These are phyloP conservation scores for Campoletis sonorensis DNA, from an alignment of 1,140 invertebrate genomes.

Conservation along the genomic window DNA sequence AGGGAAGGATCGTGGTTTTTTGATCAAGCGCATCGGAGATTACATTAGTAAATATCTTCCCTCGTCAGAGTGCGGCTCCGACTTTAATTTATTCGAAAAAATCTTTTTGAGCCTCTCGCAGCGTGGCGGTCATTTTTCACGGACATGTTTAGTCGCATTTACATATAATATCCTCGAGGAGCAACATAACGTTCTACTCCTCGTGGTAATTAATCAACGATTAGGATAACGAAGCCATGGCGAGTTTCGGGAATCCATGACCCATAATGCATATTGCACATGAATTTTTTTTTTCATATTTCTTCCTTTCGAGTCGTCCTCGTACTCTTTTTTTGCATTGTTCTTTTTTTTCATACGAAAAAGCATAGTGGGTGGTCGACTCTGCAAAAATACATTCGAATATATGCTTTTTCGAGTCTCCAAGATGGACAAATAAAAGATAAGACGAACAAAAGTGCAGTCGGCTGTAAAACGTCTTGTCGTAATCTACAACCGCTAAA, in stretches of 20 bases:
- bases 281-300: neutral
- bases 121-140: slow-evolving; percentile 10
- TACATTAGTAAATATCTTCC: slow-evolving; percentile 10
- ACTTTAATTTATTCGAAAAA: slow-evolving; percentile 8
- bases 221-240: neutral
- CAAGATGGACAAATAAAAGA: neutral
- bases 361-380: slow-evolving; percentile 1
- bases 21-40: slow-evolving; percentile 22
- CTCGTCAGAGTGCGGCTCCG: neutral
- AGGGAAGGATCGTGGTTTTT: neutral
- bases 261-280: neutral
- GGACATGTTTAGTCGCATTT: neutral
- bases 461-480: neutral
- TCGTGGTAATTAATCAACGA: slow-evolving; percentile 9
- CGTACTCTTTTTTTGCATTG: neutral
- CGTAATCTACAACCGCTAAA: neutral
- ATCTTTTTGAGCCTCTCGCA: neutral
- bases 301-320: neutral
- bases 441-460: neutral
- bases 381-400: slow-evolving; percentile 11
- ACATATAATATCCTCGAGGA: neutral
- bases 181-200: neutral
- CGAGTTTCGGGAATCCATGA: neutral
- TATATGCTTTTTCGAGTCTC: slow-evolving; percentile 1
- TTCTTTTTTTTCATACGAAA: neutral